These are phyloP conservation scores for Oasisia sp. DNA, from an alignment of 2,888 invertebrate species.

Conservation along the genomic window DNA sequence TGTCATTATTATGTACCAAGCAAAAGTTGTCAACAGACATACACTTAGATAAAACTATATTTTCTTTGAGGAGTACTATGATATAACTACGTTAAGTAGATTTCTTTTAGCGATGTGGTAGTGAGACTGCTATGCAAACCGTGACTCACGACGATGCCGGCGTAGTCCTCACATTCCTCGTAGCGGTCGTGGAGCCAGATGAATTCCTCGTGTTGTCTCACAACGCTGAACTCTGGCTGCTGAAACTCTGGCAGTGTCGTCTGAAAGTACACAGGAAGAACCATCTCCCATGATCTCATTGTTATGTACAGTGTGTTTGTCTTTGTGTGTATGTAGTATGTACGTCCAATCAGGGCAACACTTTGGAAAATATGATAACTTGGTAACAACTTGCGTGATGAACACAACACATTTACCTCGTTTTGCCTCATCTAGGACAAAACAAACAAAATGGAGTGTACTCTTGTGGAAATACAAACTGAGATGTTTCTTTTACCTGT, in stretches of 20 bases:
- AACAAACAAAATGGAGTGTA: too few relatives aligned
- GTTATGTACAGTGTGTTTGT: neutral
- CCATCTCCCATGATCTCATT: too few relatives aligned
- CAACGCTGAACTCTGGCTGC: constrained; percentile 93
- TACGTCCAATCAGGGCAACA: neutral
- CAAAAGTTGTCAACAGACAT: too few relatives aligned
- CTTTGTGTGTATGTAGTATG: neutral
- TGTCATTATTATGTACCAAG: too few relatives aligned
- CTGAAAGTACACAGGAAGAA: constrained; percentile 57
- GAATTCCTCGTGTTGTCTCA: constrained; percentile 98
- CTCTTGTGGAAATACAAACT: too few relatives aligned
- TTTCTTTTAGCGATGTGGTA: neutral
- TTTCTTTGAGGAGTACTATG: neutral
- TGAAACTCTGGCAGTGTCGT: constrained; percentile 91
- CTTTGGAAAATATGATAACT: neutral
- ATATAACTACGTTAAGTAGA: neutral
- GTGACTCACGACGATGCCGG: constrained; percentile 92
- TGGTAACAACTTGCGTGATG: too few relatives aligned
- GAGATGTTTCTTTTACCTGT: too few relatives aligned
- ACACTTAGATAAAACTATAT: too few relatives aligned
- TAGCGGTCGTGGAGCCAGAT: constrained; percentile 98
- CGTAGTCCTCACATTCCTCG: constrained; percentile 96
- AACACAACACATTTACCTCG: constrained; percentile 39
- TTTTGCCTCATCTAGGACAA: too few relatives aligned
- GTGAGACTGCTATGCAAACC: neutral